Percentiles rank a stretch among this genome's conserved stretches.
Conservation (phyloP, 2,113 vertebrate genomes). For the Scatophagus argus region DNA sequence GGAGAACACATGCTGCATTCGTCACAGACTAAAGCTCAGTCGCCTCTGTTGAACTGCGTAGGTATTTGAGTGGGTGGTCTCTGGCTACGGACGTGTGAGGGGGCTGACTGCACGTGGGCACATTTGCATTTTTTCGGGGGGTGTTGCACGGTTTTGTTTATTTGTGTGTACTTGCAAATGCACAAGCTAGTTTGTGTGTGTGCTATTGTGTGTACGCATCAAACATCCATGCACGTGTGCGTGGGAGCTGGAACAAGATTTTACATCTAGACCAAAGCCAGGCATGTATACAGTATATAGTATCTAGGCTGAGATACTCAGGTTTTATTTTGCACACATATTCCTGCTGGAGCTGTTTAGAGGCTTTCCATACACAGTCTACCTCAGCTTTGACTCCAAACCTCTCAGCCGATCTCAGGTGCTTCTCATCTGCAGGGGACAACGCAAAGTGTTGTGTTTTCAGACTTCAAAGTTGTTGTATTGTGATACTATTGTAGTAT, state of each 20-base stretch:
- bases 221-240: conserved; percentile 32
- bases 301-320: not conserved
- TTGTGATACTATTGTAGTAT: not conserved
- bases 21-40: conserved; percentile 46
- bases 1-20: conserved; percentile 59
- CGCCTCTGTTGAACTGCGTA: conserved; percentile 39
- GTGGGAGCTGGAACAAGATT: conserved; percentile 28
- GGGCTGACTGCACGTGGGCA: conserved; percentile 13
- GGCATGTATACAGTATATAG: not conserved
- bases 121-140: not conserved
- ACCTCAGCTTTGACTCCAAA: not conserved
- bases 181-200: conserved; percentile 13
- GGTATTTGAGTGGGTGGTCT: conserved; percentile 62
- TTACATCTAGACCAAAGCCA: conserved; percentile 9
- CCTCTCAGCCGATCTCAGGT: not conserved
- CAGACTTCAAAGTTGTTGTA: not conserved
- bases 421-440: not conserved
- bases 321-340: conserved; percentile 9
- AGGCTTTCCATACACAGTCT: not conserved
- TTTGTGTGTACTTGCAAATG: not conserved
- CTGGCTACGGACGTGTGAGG: conserved; percentile 49
- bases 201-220: not conserved
- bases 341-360: conserved; percentile 32
- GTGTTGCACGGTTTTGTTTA: not conserved
- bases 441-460: not conserved